Conservation (phyloP, 2,113 vertebrate genomes). For the Ellobius talpinus region DNA sequence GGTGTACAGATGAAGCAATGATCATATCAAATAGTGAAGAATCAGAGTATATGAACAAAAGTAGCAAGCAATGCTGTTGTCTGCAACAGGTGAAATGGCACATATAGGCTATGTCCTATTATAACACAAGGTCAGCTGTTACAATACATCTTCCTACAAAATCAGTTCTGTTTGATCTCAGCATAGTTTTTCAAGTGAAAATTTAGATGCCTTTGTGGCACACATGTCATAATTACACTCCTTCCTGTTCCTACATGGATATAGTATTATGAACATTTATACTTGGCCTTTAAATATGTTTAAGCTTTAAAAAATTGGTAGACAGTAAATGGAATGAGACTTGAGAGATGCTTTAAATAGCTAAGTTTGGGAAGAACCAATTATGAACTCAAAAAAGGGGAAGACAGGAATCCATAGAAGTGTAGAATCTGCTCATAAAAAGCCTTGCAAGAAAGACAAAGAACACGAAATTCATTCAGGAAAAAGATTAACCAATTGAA, state of each 20-base stretch:
- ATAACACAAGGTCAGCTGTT: background rate
- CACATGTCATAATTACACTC: background rate
- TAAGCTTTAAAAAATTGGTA: background rate
- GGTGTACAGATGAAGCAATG: background rate
- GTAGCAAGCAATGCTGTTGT: background rate
- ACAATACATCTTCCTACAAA: background rate
- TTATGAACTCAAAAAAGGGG: background rate
- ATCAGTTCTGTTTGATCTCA: background rate
- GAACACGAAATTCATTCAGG: conserved; percentile 24
- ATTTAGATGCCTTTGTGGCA: background rate
- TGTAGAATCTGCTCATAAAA: background rate
- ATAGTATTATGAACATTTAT: background rate
- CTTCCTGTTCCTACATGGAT: background rate
- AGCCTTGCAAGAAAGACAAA: background rate
- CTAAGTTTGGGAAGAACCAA: background rate
- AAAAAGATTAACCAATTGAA: background rate
- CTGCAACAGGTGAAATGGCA: background rate
- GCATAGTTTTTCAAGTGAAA: background rate
- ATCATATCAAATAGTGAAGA: background rate
- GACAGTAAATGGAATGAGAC: background rate
- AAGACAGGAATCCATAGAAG: background rate
- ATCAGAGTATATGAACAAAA: background rate
- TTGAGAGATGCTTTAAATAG: background rate
- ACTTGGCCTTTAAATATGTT: background rate
- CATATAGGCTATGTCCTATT: background rate